phyloP scores from a whole-genome alignment of 2,797 vertebrate genomes.

The Enteromius fasciolatus region DNA sequence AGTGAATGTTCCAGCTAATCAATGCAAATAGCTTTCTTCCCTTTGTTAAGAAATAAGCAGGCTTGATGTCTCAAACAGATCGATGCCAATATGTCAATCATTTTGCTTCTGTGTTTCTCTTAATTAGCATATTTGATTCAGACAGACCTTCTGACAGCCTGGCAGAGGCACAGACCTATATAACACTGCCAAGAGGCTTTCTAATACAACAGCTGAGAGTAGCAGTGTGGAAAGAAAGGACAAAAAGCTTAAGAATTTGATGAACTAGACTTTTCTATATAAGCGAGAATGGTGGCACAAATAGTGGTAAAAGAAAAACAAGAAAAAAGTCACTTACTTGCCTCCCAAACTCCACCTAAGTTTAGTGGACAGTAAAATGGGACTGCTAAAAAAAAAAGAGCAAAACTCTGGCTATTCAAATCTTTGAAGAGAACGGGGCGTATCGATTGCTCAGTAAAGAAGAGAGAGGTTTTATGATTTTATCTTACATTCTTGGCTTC shows the following conservation, averaged over 20 bases:
- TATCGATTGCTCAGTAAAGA: slow-evolving; percentile 38
- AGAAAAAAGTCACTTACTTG: too few relatives aligned
- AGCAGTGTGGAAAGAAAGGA: slow-evolving; percentile 6
- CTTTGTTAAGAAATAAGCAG: slow-evolving; percentile 32
- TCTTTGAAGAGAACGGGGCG: slow-evolving; percentile 33
- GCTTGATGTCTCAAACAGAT: slow-evolving; percentile 35
- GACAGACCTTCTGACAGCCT: slow-evolving; percentile 17
- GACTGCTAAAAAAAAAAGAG: slow-evolving; percentile 10
- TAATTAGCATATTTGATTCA: slow-evolving; percentile 37
- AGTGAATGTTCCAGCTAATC: slow-evolving; percentile 13
- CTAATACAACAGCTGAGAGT: neutral
- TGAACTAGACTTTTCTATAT: neutral
- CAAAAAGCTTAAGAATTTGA: neutral
- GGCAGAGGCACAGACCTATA: slow-evolving; percentile 3
- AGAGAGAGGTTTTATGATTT: slow-evolving; percentile 46
- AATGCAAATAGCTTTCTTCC: slow-evolving; percentile 30
- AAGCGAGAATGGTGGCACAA: neutral
- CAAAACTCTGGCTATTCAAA: slow-evolving; percentile 34
- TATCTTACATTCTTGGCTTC: slow-evolving; percentile 43
- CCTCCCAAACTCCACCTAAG: neutral
- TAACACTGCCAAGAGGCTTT: slow-evolving; percentile 14
- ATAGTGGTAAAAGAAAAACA: neutral
- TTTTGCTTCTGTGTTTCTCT: slow-evolving; percentile 25
- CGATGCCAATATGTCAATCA: slow-evolving; percentile 25
- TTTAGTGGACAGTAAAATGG: slow-evolving; percentile 1